These are phyloP conservation scores for Ascidia mentula DNA, from an alignment of 23 tunicate species.

Conservation along the genomic window DNA sequence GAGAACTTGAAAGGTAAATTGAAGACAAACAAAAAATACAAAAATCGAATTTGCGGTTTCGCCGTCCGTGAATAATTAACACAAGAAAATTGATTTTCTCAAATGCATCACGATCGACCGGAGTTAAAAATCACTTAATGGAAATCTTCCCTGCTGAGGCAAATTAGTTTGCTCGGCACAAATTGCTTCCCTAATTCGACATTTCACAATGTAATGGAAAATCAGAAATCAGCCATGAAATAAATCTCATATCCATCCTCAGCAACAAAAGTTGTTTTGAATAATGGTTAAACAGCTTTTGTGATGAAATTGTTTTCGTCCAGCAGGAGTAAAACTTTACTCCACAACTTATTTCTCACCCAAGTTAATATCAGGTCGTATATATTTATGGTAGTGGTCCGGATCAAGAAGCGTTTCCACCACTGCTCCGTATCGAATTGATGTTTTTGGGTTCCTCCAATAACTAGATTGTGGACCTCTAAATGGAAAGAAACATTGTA, in stretches of 20 bases:
- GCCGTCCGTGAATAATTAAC: background rate
- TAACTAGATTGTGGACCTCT: slow-evolving; percentile 28
- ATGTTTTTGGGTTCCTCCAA: slow-evolving; percentile 11
- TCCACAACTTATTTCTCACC: slow-evolving; percentile 13
- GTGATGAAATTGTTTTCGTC: too few relatives aligned
- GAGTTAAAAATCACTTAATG: background rate
- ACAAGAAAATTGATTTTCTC: background rate
- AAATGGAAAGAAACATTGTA: too few relatives aligned
- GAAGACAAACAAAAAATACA: too few relatives aligned
- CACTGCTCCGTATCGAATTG: slow-evolving; percentile 31
- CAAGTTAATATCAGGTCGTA: slow-evolving; percentile 40
- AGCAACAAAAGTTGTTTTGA: too few relatives aligned
- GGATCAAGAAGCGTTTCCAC: slow-evolving; percentile 49
- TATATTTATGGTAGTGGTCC: slow-evolving; percentile 51
- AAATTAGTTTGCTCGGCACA: background rate
- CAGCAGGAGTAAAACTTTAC: background rate
- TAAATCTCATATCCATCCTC: too few relatives aligned
- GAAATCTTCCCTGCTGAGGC: background rate
- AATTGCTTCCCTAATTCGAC: too few relatives aligned
- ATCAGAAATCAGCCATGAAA: too few relatives aligned
- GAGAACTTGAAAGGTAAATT: too few relatives aligned
- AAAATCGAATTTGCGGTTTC: background rate
- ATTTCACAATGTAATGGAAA: too few relatives aligned
- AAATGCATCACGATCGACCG: background rate
- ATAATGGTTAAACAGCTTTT: too few relatives aligned